Conservation (phyloP, 2,888 invertebrate species). For the Slavum lentiscoides region DNA sequence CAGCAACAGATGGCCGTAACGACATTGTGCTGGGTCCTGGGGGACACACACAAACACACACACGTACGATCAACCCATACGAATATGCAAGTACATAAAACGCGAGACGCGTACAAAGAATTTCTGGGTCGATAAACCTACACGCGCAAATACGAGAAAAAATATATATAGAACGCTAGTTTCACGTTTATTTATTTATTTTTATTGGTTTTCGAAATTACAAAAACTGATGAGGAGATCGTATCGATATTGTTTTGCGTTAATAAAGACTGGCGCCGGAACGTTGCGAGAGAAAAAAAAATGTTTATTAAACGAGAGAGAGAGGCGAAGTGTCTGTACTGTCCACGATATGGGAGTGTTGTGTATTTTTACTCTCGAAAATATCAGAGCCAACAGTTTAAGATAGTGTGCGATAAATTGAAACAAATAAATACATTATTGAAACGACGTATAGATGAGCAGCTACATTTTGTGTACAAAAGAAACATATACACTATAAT, state of each 20-base stretch:
- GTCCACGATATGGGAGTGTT: too few species aligned
- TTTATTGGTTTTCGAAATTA: conserved; percentile 21
- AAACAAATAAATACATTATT: too few species aligned
- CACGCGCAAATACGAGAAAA: too few species aligned
- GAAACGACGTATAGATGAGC: too few species aligned
- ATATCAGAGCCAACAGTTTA: too few species aligned
- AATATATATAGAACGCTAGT: not conserved
- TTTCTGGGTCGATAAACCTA: conserved; percentile 16
- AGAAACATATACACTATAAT: too few species aligned
- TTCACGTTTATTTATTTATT: conserved; percentile 13
- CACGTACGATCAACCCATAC: not conserved
- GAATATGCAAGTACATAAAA: conserved; percentile 23
- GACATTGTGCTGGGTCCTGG: not conserved
- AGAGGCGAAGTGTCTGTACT: too few species aligned
- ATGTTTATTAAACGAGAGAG: too few species aligned
- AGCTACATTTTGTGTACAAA: too few species aligned
- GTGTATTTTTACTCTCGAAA: too few species aligned
- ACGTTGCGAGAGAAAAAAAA: not conserved
- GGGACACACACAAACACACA: too few species aligned
- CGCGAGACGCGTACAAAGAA: conserved; percentile 4
- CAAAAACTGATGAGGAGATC: not conserved
- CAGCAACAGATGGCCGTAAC: conserved; percentile 44
- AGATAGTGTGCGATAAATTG: too few species aligned
- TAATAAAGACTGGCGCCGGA: not conserved
- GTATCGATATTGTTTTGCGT: not conserved